These are phyloP conservation scores for Falco berigora DNA, from an alignment of 2,797 vertebrate genomes.

Conservation along the genomic window DNA sequence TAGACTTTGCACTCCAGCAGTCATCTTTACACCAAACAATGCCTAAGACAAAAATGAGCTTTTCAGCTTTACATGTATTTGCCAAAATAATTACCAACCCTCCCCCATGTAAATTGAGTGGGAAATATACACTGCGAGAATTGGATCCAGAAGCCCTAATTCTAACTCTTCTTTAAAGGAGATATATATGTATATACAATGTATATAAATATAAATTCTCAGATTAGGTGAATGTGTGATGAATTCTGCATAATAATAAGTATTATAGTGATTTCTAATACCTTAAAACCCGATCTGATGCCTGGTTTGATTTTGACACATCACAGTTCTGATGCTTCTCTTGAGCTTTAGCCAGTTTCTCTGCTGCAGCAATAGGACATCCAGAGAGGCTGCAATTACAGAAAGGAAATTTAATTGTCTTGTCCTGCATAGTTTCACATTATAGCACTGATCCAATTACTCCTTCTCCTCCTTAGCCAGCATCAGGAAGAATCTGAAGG, in stretches of 20 bases:
- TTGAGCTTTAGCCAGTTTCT: constrained; percentile 97
- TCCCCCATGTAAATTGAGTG: constrained; percentile 66
- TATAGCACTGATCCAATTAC: constrained; percentile 37
- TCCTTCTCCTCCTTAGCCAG: constrained; percentile 37
- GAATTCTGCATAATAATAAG: constrained; percentile 69
- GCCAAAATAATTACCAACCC: constrained; percentile 69
- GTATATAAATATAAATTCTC: constrained; percentile 67
- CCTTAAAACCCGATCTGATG: constrained; percentile 97
- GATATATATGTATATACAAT: constrained; percentile 60
- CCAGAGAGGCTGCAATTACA: constrained; percentile 90
- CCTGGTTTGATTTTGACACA: constrained; percentile 91
- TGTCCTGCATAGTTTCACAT: constrained; percentile 30
- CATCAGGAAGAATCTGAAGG: constrained; percentile 29
- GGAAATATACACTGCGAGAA: constrained; percentile 59
- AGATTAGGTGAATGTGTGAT: constrained; percentile 64
- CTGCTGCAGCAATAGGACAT: constrained; percentile 96
- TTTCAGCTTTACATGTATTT: constrained; percentile 75
- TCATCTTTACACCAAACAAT: constrained; percentile 75
- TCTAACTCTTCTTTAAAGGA: constrained; percentile 62
- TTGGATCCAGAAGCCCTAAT: constrained; percentile 72
- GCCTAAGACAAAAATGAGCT: constrained; percentile 75
- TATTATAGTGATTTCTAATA: constrained; percentile 76
- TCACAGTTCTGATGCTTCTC: constrained; percentile 96
- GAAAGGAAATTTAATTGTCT: constrained; percentile 64
- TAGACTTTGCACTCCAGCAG: constrained; percentile 74